These are phyloP conservation scores for Drosophila recens DNA, from an alignment of 2,888 invertebrate genomes.

Conservation along the genomic window DNA sequence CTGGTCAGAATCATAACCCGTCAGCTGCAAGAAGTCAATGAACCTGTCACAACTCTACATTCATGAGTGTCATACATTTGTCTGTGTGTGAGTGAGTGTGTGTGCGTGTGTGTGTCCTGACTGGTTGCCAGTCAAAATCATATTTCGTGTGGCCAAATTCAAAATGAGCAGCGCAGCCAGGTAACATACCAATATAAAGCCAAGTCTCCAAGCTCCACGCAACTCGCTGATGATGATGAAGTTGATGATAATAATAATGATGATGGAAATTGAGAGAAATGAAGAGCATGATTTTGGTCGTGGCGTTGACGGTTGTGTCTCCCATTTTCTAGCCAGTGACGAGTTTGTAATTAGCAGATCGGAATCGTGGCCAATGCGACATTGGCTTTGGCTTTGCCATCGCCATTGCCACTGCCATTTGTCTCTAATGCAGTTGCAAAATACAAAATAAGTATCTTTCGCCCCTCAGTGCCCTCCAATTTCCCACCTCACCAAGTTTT, in stretches of 20 bases:
- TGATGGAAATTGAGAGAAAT: slow-evolving; percentile 10
- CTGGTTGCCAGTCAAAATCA: slow-evolving; percentile 59
- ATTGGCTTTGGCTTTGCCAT: slow-evolving; percentile 42
- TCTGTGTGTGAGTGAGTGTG: background rate
- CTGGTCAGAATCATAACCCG: slow-evolving; percentile 7
- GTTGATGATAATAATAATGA: slow-evolving; percentile 36
- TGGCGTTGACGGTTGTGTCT: slow-evolving; percentile 24
- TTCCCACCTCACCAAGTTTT: background rate
- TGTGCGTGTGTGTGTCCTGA: slow-evolving; percentile 2
- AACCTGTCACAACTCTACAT: slow-evolving; percentile 38
- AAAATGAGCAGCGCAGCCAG: slow-evolving; percentile 38
- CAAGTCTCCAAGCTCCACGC: slow-evolving; percentile 13
- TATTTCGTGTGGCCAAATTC: slow-evolving; percentile 58
- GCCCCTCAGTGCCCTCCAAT: background rate
- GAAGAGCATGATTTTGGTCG: slow-evolving; percentile 4
- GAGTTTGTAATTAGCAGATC: slow-evolving; percentile 75
- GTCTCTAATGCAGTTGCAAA: slow-evolving; percentile 36
- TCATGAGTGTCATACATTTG: slow-evolving; percentile 11
- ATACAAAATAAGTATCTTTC: slow-evolving; percentile 36
- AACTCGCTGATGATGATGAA: slow-evolving; percentile 16
- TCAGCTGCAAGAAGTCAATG: slow-evolving; percentile 43
- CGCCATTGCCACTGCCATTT: slow-evolving; percentile 10
- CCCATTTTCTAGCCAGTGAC: slow-evolving; percentile 53
- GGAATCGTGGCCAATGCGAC: slow-evolving; percentile 34
- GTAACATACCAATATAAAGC: slow-evolving; percentile 27